Conservation (phyloP, 2,113 vertebrate species). For the Crotophaga sulcirostris region DNA sequence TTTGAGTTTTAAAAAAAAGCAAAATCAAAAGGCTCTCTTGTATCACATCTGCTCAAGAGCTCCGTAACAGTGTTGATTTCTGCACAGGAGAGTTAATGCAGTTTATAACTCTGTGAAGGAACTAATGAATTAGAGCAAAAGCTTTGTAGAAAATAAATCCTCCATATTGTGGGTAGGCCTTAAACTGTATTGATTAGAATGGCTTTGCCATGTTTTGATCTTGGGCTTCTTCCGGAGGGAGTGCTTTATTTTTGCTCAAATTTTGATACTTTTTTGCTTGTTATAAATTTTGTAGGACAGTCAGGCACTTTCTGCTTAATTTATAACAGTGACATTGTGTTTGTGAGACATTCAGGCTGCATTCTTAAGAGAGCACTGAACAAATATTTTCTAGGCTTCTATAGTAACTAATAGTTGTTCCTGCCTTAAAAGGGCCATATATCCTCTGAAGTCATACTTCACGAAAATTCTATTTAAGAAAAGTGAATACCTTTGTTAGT, state of each 20-base stretch:
- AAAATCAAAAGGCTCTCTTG: conserved; percentile 76
- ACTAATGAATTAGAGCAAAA: conserved; percentile 75
- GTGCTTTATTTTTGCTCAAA: neutral
- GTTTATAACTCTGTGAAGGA: conserved; percentile 70
- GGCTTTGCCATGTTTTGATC: neutral
- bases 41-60: conserved; percentile 80
- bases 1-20: conserved; percentile 65
- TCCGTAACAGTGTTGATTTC: conserved; percentile 55
- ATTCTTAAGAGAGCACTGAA: conserved; percentile 37
- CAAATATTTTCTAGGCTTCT: conserved; percentile 63
- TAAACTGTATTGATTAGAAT: conserved; percentile 60
- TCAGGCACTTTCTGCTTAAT: conserved; percentile 10
- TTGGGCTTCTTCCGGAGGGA: neutral
- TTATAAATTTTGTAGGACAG: neutral
- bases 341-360: neutral
- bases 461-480: conserved; percentile 37
- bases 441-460: conserved; percentile 24
- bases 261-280: neutral
- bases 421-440: conserved; percentile 26
- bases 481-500: conserved; percentile 8
- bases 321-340: conserved; percentile 6
- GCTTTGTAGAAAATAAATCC: conserved; percentile 68
- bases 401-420: conserved; percentile 48
- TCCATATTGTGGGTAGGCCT: conserved; percentile 7
- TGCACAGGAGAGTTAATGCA: conserved; percentile 39